Conservation (phyloP, 1,140 invertebrate genomes). For the Stegodyphus dumicola region DNA sequence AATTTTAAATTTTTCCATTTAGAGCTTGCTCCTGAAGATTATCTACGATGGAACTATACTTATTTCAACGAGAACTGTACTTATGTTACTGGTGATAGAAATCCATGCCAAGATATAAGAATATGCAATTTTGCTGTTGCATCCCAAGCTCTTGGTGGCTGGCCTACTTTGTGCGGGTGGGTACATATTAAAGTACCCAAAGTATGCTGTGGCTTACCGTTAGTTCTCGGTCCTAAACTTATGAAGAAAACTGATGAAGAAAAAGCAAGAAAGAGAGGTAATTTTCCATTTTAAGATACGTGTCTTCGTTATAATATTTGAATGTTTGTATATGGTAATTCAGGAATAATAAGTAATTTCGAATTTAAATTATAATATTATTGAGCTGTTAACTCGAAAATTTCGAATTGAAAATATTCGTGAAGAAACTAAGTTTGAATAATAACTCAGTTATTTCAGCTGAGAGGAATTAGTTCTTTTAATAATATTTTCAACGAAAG, state of each 20-base stretch:
- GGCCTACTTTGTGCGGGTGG: constrained; percentile 50
- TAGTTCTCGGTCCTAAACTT: constrained; percentile 13
- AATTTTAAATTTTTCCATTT: too few species aligned
- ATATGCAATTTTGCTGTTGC: constrained; percentile 30
- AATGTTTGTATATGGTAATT: too few species aligned
- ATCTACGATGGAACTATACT: constrained; percentile 41
- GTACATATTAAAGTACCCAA: constrained; percentile 14
- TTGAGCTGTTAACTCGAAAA: too few species aligned
- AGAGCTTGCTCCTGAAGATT: not conserved
- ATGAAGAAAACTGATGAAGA: constrained; percentile 41
- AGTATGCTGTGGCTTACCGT: constrained; percentile 38
- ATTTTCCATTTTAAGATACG: not conserved
- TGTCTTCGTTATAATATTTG: too few species aligned
- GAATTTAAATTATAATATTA: too few species aligned
- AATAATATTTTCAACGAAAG: too few species aligned
- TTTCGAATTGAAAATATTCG: too few species aligned
- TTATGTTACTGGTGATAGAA: constrained; percentile 1
- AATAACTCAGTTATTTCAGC: too few species aligned
- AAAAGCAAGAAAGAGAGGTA: constrained; percentile 41
- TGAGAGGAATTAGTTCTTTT: too few species aligned
- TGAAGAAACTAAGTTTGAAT: too few species aligned
- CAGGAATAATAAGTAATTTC: too few species aligned
- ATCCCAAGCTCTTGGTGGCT: constrained; percentile 17
- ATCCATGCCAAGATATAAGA: constrained; percentile 10
- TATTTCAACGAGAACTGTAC: constrained; percentile 18